phyloP scores from a whole-genome alignment of 2,113 vertebrate genomes.

The Mormoops blainvillei region DNA sequence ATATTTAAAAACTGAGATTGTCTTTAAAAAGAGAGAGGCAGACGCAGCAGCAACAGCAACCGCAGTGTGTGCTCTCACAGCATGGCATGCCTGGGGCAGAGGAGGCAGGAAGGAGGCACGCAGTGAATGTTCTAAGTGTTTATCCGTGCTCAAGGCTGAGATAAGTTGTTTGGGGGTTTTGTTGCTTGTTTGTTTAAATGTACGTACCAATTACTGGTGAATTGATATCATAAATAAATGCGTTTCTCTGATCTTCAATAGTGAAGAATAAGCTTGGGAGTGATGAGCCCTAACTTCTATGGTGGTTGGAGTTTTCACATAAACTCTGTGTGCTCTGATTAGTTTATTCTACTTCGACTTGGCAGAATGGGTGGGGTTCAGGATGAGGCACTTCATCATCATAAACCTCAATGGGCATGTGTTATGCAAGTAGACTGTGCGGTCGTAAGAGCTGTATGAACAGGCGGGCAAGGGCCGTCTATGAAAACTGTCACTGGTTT shows the following conservation, averaged over 20 bases:
- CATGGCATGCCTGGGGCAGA: not conserved
- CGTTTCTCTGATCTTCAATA: not conserved
- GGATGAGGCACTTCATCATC: not conserved
- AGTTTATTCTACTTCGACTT: not conserved
- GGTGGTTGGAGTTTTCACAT: not conserved
- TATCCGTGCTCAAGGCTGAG: not conserved
- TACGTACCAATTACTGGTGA: not conserved
- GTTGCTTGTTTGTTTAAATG: not conserved
- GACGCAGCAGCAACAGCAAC: not conserved
- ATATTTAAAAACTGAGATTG: not conserved
- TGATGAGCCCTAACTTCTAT: not conserved
- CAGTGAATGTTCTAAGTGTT: not conserved
- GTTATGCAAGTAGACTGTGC: not conserved
- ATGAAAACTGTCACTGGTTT: not conserved
- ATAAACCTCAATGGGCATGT: not conserved
- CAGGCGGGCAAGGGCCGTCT: not conserved
- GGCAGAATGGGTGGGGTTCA: not conserved
- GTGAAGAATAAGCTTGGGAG: not conserved
- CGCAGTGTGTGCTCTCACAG: not conserved
- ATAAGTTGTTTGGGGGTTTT: not conserved
- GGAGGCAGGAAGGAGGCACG: not conserved
- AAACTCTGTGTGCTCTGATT: not conserved
- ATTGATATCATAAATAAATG: not conserved
- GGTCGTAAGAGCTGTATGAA: not conserved
- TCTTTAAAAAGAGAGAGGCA: not conserved